phyloP scores from a whole-genome alignment of 2,888 invertebrate genomes.

The Ochropacha duplaris region DNA sequence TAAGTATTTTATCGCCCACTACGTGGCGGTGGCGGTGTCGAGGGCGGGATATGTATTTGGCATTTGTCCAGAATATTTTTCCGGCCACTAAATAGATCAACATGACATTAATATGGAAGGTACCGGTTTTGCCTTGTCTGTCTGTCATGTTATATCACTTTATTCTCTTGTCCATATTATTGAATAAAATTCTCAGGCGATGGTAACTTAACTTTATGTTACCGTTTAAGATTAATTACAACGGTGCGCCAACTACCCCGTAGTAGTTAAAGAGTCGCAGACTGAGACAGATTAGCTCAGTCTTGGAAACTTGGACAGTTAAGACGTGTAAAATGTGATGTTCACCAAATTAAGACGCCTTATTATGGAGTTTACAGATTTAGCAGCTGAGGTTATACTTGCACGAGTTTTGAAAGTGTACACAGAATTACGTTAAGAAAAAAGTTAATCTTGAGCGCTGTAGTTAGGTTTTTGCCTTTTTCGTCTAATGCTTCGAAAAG shows the following conservation, averaged over 20 bases:
- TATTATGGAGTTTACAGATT: background rate
- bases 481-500: too few relatives aligned
- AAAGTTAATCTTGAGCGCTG: background rate
- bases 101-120: conserved; percentile 9
- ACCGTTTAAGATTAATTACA: conserved; percentile 3
- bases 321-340: conserved; percentile 1
- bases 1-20: background rate
- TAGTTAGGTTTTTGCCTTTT: background rate
- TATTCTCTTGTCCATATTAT: too few relatives aligned
- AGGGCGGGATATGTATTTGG: conserved; percentile 8
- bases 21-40: background rate
- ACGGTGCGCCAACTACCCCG: conserved; percentile 13
- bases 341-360: background rate
- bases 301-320: conserved; percentile 9
- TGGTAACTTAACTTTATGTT: conserved; percentile 14
- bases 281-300: conserved; percentile 21
- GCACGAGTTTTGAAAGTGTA: background rate
- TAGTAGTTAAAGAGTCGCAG: conserved; percentile 16
- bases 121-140: conserved; percentile 12
- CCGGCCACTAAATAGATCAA: conserved; percentile 18
- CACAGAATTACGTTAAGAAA: background rate
- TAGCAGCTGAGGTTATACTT: background rate
- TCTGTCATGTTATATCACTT: conserved; percentile 12
- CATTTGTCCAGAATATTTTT: conserved; percentile 24
- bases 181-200: too few relatives aligned